Evolutionary conservation across 2,888 invertebrate species (phyloP).

Genomic region (Luperina testacea): DNA sequence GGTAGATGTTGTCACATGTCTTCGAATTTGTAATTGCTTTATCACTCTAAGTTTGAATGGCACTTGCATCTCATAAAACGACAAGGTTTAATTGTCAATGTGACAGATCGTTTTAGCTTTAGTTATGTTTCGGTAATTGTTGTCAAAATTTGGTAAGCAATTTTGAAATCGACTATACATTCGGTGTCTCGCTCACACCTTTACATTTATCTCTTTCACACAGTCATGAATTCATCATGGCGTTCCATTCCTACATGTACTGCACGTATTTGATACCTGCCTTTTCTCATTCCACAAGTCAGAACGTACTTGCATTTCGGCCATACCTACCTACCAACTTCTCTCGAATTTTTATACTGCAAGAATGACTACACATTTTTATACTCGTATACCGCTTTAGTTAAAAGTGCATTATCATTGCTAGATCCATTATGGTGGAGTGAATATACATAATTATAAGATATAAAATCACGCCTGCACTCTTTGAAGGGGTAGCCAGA

Average conservation of each 20-base stretch:
- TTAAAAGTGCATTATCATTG: slow-evolving; percentile 41
- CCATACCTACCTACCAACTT: background rate
- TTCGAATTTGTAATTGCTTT: too few relatives aligned
- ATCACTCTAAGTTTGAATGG: too few relatives aligned
- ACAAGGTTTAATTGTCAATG: too few relatives aligned
- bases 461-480: background rate
- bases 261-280: background rate
- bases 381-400: slow-evolving; percentile 35
- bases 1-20: too few relatives aligned
- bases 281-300: background rate
- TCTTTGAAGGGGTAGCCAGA: rapidly evolving
- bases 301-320: background rate
- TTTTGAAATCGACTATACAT: background rate
- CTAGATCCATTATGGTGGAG: slow-evolving; percentile 21
- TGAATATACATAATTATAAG: slow-evolving; percentile 20
- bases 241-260: background rate
- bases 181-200: background rate
- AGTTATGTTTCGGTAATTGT: too few relatives aligned
- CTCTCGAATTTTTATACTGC: slow-evolving; percentile 15
- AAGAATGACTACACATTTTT: slow-evolving; percentile 45
- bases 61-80: too few relatives aligned
- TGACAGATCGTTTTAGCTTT: too few relatives aligned
- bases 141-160: too few relatives aligned
- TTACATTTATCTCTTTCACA: background rate
- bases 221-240: background rate